Conservation (phyloP, 2,797 vertebrate species). For the Halcyon smyrnensis region DNA sequence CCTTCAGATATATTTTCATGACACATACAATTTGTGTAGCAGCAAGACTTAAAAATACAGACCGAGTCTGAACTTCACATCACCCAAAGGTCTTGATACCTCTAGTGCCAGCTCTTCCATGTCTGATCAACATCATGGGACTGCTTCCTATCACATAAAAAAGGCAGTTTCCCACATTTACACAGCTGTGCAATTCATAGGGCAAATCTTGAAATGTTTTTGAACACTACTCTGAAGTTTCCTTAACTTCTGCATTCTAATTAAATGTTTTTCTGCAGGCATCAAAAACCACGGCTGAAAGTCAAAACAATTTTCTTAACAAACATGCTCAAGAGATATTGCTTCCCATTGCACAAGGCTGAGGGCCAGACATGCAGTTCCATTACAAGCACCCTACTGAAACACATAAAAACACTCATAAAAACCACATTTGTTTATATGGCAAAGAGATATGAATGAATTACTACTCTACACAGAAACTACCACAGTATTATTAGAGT, state of each 20-base stretch:
- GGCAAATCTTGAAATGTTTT: background rate
- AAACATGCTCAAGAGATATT: constrained; percentile 36
- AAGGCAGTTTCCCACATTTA: background rate
- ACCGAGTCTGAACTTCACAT: background rate
- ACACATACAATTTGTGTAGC: background rate
- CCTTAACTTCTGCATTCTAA: constrained; percentile 8
- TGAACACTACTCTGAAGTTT: constrained; percentile 15
- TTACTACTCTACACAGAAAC: constrained; percentile 58
- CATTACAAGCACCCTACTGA: constrained; percentile 59
- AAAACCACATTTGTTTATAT: constrained; percentile 69
- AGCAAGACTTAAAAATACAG: background rate
- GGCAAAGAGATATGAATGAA: constrained; percentile 57
- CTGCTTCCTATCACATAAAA: background rate
- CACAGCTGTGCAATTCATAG: constrained; percentile 20
- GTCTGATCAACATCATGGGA: background rate
- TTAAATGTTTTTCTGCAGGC: constrained; percentile 23
- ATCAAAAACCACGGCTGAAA: constrained; percentile 36
- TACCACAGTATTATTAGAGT: constrained; percentile 67
- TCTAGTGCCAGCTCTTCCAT: background rate
- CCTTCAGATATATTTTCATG: background rate
- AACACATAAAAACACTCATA: constrained; percentile 42
- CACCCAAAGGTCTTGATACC: background rate
- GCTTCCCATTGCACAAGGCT: constrained; percentile 49
- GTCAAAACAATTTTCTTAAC: constrained; percentile 44
- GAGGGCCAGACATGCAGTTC: constrained; percentile 17